Evolutionary conservation across 92 coral and sea anemone genomes (phyloP).

Genomic region (Phenganax marumi): DNA sequence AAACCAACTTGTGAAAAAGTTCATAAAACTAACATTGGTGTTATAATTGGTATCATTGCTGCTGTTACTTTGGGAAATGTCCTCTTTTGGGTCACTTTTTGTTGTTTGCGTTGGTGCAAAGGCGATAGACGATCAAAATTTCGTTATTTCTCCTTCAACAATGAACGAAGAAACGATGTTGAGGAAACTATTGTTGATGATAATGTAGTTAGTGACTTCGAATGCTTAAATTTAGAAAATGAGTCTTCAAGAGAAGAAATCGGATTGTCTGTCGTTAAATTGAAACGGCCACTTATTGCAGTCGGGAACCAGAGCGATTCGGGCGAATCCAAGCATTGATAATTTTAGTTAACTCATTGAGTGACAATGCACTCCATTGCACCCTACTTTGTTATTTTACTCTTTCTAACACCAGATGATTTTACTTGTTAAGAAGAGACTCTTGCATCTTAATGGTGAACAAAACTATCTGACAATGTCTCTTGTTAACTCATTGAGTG

Average conservation of each 20-base stretch:
- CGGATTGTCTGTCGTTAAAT: background rate
- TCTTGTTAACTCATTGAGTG: too few relatives aligned
- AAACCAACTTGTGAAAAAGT: constrained; percentile 5
- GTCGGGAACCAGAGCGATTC: too few relatives aligned
- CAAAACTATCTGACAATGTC: too few relatives aligned
- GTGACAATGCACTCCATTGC: too few relatives aligned
- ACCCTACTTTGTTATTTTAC: too few relatives aligned
- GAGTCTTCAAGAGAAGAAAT: background rate
- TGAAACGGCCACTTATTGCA: constrained; percentile 1
- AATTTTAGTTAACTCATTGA: too few relatives aligned
- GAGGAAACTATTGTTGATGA: background rate
- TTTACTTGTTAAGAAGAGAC: too few relatives aligned
- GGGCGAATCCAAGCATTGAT: too few relatives aligned
- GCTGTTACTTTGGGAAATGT: constrained; percentile 33
- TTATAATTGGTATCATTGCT: constrained; percentile 14
- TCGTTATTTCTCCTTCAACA: constrained; percentile 17
- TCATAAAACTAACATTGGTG: constrained; percentile 24
- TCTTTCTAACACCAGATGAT: too few relatives aligned
- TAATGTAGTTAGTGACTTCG: background rate
- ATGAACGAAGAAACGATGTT: background rate
- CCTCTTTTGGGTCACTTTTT: constrained; percentile 33
- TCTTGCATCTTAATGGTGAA: too few relatives aligned
- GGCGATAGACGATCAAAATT: background rate
- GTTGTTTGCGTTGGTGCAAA: constrained; percentile 35
- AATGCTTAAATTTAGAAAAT: background rate